These are phyloP conservation scores for Aleiodes sp. DNA, from an alignment of 1,140 invertebrate genomes.

Conservation along the genomic window DNA sequence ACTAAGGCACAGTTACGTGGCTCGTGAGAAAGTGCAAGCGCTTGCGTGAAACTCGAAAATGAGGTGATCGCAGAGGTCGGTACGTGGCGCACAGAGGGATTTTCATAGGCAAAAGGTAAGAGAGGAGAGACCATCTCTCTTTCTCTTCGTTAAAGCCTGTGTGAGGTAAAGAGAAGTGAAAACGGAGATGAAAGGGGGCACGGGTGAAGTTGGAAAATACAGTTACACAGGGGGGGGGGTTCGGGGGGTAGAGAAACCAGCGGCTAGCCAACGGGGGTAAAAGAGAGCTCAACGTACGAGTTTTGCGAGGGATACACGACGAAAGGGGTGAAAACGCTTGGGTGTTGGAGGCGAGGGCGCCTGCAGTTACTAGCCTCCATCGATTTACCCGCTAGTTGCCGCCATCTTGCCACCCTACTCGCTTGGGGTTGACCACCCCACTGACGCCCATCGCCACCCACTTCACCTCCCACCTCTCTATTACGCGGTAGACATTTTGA, in stretches of 20 bases:
- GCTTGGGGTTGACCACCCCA: conserved; percentile 49
- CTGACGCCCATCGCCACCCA: conserved; percentile 28
- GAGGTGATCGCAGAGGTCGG: conserved; percentile 48
- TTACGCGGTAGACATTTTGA: conserved; percentile 61
- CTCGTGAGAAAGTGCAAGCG: conserved; percentile 44
- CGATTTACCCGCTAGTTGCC: conserved; percentile 63
- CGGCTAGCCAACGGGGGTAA: not conserved
- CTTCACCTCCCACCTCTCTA: conserved; percentile 28
- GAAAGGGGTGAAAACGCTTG: conserved; percentile 36
- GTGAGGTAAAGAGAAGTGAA: conserved; percentile 36
- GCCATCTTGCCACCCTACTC: conserved; percentile 63
- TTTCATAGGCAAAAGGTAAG: conserved; percentile 31
- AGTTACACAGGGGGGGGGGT: not conserved
- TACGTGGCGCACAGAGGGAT: conserved; percentile 26
- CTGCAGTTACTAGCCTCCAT: conserved; percentile 64
- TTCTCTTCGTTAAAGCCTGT: conserved; percentile 41
- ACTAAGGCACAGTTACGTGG: conserved; percentile 41
- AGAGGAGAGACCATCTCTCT: conserved; percentile 33
- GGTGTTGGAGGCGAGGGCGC: conserved; percentile 55
- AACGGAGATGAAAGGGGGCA: conserved; percentile 38
- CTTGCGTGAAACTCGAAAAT: conserved; percentile 61
- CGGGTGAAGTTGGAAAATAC: conserved; percentile 15
- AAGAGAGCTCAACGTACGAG: conserved; percentile 30
- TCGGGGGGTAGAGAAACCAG: conserved; percentile 24
- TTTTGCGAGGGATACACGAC: conserved; percentile 45